Evolutionary conservation across 92 coral and sea anemone genomes (phyloP).

Genomic region (Umimayanthus kanabou): DNA sequence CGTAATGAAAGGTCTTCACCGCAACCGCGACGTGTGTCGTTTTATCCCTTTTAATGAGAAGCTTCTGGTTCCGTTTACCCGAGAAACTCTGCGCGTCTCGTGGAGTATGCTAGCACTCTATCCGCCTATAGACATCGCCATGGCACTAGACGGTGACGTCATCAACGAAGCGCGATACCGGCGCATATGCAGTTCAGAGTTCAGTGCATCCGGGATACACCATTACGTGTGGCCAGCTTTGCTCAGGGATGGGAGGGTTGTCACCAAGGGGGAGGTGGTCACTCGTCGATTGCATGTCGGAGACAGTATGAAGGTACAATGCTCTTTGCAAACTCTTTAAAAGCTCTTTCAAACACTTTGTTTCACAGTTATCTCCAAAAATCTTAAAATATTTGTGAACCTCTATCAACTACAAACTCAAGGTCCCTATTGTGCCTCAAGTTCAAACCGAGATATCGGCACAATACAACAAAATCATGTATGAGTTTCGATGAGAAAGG

Average conservation of each 20-base stretch:
- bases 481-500: no score
- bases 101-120: slow-evolving; percentile 76
- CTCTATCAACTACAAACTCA: no score
- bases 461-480: no score
- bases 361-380: no score
- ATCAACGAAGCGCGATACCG: slow-evolving; percentile 83
- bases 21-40: slow-evolving; percentile 61
- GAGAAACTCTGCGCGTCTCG: slow-evolving; percentile 73
- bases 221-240: slow-evolving; percentile 94
- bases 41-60: slow-evolving; percentile 71
- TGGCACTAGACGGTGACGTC: slow-evolving; percentile 82
- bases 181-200: slow-evolving; percentile 74
- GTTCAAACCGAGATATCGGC: no score
- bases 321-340: neutral
- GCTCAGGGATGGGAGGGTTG: slow-evolving; percentile 67
- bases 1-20: slow-evolving; percentile 73
- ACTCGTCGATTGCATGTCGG: slow-evolving; percentile 63
- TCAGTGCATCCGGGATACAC: slow-evolving; percentile 79
- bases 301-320: slow-evolving; percentile 54
- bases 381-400: no score
- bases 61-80: slow-evolving; percentile 54
- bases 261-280: slow-evolving; percentile 86
- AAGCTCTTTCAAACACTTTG: neutral
- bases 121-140: slow-evolving; percentile 83
- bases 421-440: no score